Evolutionary conservation across 2,888 invertebrate species (phyloP).

Genomic region (Mycalesis mineus): DNA sequence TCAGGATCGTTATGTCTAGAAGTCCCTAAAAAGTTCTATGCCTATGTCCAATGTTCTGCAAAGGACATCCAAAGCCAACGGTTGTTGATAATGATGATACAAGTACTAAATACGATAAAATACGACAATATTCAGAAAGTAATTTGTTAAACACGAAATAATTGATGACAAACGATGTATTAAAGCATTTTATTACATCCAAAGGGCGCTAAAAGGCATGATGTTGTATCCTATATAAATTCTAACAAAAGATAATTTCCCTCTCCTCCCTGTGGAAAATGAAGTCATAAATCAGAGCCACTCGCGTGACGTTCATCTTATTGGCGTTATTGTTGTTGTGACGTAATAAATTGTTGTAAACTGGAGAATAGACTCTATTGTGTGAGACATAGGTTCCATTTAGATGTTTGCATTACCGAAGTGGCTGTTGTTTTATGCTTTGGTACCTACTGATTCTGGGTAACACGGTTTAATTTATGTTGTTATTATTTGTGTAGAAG

Average conservation of each 20-base stretch:
- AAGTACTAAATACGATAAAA: background rate
- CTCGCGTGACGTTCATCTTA: constrained; percentile 42
- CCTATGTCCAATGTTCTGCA: no score
- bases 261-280: constrained; percentile 36
- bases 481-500: background rate
- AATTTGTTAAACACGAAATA: constrained; percentile 20
- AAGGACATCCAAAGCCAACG: no score
- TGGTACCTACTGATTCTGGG: background rate
- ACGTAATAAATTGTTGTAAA: constrained; percentile 24
- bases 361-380: constrained; percentile 25
- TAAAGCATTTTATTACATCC: constrained; percentile 23
- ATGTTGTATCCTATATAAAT: constrained; percentile 31
- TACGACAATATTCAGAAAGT: background rate
- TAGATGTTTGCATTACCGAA: background rate
- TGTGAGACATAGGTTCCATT: constrained; percentile 4
- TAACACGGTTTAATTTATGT: constrained; percentile 12
- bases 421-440: background rate
- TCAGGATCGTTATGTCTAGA: no score
- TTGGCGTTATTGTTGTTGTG: constrained; percentile 35
- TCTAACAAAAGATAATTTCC: constrained; percentile 36
- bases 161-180: constrained; percentile 21
- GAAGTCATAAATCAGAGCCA: constrained; percentile 44
- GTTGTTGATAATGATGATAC: no score
- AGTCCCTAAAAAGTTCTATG: no score
- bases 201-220: constrained; percentile 27